Conservation (phyloP, 2,113 vertebrate genomes). For the Clinocottus analis region DNA sequence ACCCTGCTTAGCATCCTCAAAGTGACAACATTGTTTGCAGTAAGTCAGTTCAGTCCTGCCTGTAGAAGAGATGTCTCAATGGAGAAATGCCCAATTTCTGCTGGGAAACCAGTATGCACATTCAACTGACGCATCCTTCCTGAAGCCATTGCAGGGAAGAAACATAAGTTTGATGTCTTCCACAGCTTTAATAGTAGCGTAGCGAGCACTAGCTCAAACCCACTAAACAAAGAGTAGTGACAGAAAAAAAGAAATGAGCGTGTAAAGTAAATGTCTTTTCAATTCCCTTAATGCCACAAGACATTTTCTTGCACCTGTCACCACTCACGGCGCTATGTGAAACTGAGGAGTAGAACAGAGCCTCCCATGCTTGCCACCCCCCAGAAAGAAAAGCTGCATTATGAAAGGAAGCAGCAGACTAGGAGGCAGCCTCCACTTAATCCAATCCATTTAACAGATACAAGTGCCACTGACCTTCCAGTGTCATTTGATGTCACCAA, state of each 20-base stretch:
- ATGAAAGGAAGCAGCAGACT: conserved; percentile 77
- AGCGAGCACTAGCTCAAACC: conserved; percentile 56
- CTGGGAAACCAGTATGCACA: conserved; percentile 30
- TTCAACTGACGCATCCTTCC: conserved; percentile 50
- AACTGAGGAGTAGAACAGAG: conserved; percentile 66
- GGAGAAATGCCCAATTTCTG: conserved; percentile 45
- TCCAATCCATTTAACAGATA: conserved; percentile 84
- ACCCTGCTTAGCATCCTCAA: conserved; percentile 54
- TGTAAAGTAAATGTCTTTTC: conserved; percentile 77
- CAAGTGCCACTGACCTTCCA: conserved; percentile 83
- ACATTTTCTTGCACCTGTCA: conserved; percentile 80
- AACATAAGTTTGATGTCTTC: conserved; percentile 69
- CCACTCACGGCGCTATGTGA: conserved; percentile 66
- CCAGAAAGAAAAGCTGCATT: conserved; percentile 79
- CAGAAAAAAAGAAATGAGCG: conserved; percentile 67
- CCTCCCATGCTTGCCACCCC: conserved; percentile 67
- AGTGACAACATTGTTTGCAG: conserved; percentile 53
- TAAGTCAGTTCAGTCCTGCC: conserved; percentile 45
- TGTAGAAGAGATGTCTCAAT: conserved; percentile 40
- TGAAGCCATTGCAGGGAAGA: conserved; percentile 54
- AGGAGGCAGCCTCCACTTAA: conserved; percentile 82
- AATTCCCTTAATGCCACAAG: conserved; percentile 77
- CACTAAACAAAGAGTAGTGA: conserved; percentile 72
- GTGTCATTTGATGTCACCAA: conserved; percentile 81
- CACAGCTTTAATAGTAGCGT: conserved; percentile 62